phyloP scores from a whole-genome alignment of 1,140 invertebrate species.

The Aporrectodea caliginosa region DNA sequence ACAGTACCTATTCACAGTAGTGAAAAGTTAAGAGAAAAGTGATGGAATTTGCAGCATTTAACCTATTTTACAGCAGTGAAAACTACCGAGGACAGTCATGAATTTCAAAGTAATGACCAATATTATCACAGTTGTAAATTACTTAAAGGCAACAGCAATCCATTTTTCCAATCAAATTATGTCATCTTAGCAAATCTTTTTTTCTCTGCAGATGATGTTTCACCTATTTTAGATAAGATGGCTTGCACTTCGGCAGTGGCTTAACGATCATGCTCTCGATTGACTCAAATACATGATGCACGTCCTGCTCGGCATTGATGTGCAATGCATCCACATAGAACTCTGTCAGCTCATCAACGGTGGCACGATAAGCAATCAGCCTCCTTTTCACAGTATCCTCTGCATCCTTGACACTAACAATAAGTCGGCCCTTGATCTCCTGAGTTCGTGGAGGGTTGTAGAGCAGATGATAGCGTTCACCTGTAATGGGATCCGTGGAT shows the following conservation, averaged over 20 bases:
- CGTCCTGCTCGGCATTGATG: constrained; percentile 55
- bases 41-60: too few species aligned
- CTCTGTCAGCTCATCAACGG: constrained; percentile 49
- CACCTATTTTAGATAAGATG: neutral
- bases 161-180: too few species aligned
- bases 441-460: constrained; percentile 53
- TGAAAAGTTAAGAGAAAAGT: too few species aligned
- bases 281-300: constrained; percentile 56
- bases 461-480: constrained; percentile 53
- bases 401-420: constrained; percentile 41
- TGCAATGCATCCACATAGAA: constrained; percentile 50
- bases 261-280: constrained; percentile 55
- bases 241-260: constrained; percentile 42
- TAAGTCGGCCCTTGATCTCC: constrained; percentile 50
- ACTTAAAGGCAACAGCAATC: too few species aligned
- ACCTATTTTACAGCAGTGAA: too few species aligned
- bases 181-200: too few species aligned
- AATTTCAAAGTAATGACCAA: too few species aligned
- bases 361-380: constrained; percentile 26
- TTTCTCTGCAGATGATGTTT: too few species aligned
- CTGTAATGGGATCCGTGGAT: constrained; percentile 53
- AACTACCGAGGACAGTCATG: too few species aligned
- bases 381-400: constrained; percentile 36
- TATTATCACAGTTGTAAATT: too few species aligned
- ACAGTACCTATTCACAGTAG: too few species aligned